These are phyloP conservation scores for Drosophila burlai DNA, from an alignment of 1,140 invertebrate genomes.

Conservation along the genomic window DNA sequence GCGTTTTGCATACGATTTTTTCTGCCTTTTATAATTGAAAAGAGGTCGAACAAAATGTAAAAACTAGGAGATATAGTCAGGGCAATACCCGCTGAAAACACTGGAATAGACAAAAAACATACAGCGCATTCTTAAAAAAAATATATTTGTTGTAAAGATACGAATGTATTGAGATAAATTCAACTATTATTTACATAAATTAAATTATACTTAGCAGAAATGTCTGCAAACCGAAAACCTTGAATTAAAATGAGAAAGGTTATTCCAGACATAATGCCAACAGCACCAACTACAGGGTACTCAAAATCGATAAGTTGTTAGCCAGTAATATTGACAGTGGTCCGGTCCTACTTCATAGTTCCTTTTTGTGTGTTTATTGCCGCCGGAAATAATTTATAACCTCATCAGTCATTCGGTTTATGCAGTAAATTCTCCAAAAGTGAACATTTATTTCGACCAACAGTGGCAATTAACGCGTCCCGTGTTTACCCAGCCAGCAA, in stretches of 20 bases:
- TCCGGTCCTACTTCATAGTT: slow-evolving; percentile 18
- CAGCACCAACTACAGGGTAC: neutral
- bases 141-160: too few species aligned
- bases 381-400: slow-evolving; percentile 52
- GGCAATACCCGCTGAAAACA: neutral
- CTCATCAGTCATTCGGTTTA: slow-evolving; percentile 72
- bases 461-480: slow-evolving; percentile 66
- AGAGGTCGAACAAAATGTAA: slow-evolving; percentile 19
- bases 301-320: slow-evolving; percentile 4
- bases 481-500: slow-evolving; percentile 40
- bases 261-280: neutral
- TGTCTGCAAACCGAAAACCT: neutral
- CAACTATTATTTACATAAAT: neutral
- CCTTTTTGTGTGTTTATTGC: slow-evolving; percentile 6
- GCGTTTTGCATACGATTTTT: slow-evolving; percentile 55
- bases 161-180: neutral
- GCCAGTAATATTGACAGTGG: slow-evolving; percentile 13
- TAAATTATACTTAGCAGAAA: neutral
- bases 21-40: slow-evolving; percentile 10
- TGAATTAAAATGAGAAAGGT: neutral
- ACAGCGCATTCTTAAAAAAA: neutral
- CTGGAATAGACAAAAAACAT: rapidly evolving
- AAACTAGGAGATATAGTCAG: neutral
- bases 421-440: slow-evolving; percentile 58
- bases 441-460: slow-evolving; percentile 64